Conservation (phyloP, 2,113 vertebrate species). For the Tricholaema leucomelas region DNA sequence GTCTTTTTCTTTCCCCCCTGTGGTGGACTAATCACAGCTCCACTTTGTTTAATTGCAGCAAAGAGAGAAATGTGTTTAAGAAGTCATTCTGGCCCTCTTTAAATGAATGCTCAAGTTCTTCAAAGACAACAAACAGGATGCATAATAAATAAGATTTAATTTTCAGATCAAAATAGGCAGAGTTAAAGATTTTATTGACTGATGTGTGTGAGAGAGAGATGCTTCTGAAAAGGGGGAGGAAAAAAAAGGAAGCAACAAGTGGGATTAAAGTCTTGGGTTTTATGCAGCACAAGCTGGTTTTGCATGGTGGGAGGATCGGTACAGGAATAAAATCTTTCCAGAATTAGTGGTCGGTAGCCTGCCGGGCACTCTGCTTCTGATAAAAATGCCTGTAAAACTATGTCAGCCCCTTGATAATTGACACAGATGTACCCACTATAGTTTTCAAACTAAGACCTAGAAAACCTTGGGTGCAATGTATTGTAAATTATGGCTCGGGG, state of each 20-base stretch:
- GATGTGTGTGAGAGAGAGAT: conserved; percentile 77
- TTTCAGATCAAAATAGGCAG: conserved; percentile 83
- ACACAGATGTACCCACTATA: conserved; percentile 82
- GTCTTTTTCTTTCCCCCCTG: conserved; percentile 98
- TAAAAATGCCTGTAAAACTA: conserved; percentile 82
- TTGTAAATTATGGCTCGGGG: conserved; percentile 87
- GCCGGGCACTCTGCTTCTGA: conserved; percentile 74
- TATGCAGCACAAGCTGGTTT: conserved; percentile 78
- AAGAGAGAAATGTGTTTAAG: conserved; percentile 99
- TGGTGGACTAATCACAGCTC: conserved; percentile 99
- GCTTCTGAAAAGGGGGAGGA: conserved; percentile 74
- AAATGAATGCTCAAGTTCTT: conserved; percentile 91
- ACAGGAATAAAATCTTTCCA: conserved; percentile 80
- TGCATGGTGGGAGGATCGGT: conserved; percentile 77
- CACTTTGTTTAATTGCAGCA: conserved; percentile 99
- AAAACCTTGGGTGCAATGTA: conserved; percentile 73
- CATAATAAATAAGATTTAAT: conserved; percentile 90
- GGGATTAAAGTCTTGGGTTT: conserved; percentile 82
- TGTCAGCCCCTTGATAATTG: conserved; percentile 81
- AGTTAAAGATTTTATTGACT: conserved; percentile 82
- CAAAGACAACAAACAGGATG: conserved; percentile 94
- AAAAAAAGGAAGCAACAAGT: conserved; percentile 86
- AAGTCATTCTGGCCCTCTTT: conserved; percentile 98
- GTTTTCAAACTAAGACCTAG: conserved; percentile 82
- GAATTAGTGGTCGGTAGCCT: conserved; percentile 75